These are phyloP conservation scores for Peromyscus nudipes DNA, from an alignment of 2,797 vertebrate species.

Conservation along the genomic window DNA sequence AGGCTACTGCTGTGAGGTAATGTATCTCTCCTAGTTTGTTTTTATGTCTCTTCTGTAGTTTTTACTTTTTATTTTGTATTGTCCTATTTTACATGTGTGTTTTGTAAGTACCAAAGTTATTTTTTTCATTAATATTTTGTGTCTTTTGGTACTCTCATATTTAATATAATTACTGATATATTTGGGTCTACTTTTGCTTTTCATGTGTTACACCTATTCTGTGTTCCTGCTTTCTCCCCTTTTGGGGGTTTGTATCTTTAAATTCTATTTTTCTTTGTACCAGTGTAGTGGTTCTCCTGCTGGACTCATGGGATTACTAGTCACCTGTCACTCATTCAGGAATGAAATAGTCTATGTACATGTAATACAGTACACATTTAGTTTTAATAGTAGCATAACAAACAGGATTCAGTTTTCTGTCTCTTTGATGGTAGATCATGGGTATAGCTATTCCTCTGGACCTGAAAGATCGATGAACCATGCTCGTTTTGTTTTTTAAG, in stretches of 20 bases:
- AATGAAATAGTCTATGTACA: neutral
- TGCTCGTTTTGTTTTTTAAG: neutral
- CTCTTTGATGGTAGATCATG: neutral
- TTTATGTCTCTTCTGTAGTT: slow-evolving; percentile 8
- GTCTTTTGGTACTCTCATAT: slow-evolving; percentile 1
- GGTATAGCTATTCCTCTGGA: neutral
- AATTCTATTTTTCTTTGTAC: slow-evolving; percentile 27
- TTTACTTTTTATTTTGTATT: slow-evolving; percentile 50
- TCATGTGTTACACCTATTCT: neutral
- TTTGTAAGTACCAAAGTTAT: slow-evolving; percentile 16
- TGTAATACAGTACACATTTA: neutral
- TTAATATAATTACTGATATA: slow-evolving; percentile 17
- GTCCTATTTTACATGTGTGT: slow-evolving; percentile 44
- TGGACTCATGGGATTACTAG: neutral
- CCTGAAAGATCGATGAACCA: neutral
- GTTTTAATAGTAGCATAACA: neutral
- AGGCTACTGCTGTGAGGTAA: neutral
- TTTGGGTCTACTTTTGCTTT: neutral
- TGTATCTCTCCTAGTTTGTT: slow-evolving; percentile 2
- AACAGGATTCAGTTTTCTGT: neutral
- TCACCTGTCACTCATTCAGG: neutral
- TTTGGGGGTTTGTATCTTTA: slow-evolving; percentile 43
- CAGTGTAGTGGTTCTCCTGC: slow-evolving; percentile 3
- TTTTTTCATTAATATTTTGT: slow-evolving; percentile 28
- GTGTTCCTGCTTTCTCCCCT: neutral